A percentile compares a stretch with the other conserved stretches of the same genome.
Conservation (phyloP, 1,140 invertebrate genomes). For the Aphaenogaster rudis region DNA sequence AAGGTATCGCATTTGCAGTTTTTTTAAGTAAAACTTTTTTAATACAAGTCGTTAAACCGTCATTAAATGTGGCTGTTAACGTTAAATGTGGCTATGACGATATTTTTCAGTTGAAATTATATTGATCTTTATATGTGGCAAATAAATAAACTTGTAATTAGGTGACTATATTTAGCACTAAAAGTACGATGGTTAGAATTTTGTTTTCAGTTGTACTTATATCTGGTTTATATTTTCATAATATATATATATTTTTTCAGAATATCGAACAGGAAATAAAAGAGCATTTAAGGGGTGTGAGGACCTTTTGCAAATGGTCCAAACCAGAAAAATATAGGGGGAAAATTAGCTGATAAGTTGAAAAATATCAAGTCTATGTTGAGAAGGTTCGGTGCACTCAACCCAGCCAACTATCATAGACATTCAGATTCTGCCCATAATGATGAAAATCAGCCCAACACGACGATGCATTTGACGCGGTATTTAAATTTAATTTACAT, state of each 20-base stretch:
- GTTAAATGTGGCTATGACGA: background rate
- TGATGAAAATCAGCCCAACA: background rate
- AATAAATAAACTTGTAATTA: background rate
- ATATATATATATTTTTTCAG: background rate
- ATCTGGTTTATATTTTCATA: background rate
- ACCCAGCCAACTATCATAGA: slow-evolving; percentile 12
- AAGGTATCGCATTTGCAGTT: no score
- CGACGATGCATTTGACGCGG: background rate
- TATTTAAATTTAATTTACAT: slow-evolving; percentile 1
- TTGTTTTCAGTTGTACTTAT: background rate
- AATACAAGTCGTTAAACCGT: no score
- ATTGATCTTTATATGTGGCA: background rate
- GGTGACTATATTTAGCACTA: background rate
- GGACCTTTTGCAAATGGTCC: background rate
- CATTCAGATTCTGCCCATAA: background rate
- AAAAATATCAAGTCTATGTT: slow-evolving; percentile 22
- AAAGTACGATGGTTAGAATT: background rate
- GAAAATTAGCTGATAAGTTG: slow-evolving; percentile 8
- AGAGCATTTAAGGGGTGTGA: background rate
- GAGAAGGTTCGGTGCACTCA: background rate
- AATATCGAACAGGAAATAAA: slow-evolving; percentile 9
- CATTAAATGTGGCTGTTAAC: no score
- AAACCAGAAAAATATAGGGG: slow-evolving; percentile 11
- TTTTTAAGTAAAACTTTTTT: no score
- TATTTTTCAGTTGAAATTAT: background rate